Evolutionary conservation across 2,797 vertebrate genomes (phyloP).

Genomic region (Periophthalmus magnuspinnatus): DNA sequence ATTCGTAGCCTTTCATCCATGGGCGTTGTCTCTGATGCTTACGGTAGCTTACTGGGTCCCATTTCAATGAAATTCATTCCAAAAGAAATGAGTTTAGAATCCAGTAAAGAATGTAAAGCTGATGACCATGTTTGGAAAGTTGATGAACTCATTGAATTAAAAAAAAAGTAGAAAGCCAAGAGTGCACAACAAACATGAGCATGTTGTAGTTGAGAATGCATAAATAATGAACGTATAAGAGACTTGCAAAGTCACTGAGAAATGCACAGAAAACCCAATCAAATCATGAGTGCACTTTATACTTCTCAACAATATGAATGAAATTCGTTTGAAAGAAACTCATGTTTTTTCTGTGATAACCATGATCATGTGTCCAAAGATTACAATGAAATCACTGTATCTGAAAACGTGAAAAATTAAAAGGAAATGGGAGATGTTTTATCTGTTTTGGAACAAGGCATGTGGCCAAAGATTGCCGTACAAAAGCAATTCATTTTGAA

Average conservation of each 20-base stretch:
- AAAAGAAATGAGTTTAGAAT: not conserved
- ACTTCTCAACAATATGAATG: too few species aligned
- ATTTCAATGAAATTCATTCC: not conserved
- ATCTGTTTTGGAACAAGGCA: slow-evolving; percentile 15
- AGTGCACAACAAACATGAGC: too few species aligned
- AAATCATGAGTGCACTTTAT: too few species aligned
- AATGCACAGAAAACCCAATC: too few species aligned
- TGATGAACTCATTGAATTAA: too few species aligned
- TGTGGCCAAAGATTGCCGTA: slow-evolving; percentile 1
- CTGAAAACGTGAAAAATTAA: not conserved
- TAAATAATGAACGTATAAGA: too few species aligned
- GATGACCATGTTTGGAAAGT: not conserved
- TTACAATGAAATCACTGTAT: too few species aligned
- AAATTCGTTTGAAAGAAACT: not conserved
- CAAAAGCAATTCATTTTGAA: slow-evolving; percentile 1
- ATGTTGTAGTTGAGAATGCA: too few species aligned
- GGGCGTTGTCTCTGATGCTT: not conserved
- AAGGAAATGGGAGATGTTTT: slow-evolving; percentile 6
- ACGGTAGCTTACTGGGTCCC: not conserved
- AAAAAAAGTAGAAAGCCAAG: too few species aligned
- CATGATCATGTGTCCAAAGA: too few species aligned
- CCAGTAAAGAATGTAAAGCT: not conserved
- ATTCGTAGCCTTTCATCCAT: not conserved
- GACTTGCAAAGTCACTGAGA: too few species aligned
- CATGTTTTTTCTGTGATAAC: not conserved